A percentile compares a stretch with the other conserved stretches of the same genome.
Evolutionary conservation across 2,888 invertebrate genomes (phyloP).

Genomic region (Epinotia ramella): DNA sequence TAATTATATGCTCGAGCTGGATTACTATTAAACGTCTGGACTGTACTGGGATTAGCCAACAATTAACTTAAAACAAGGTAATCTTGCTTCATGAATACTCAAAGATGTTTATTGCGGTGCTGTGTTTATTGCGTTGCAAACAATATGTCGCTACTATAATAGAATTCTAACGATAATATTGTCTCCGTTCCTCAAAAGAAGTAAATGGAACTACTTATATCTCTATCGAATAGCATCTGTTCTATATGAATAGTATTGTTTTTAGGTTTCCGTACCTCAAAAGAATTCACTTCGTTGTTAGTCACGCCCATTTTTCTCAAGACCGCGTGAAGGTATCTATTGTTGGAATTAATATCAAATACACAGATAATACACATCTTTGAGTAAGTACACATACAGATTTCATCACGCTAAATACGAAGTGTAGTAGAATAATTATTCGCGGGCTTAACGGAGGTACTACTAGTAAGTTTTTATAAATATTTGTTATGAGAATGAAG

Average conservation of each 20-base stretch:
- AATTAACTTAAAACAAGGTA: conserved; percentile 24
- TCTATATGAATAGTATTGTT: too few relatives aligned
- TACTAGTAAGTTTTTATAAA: background rate
- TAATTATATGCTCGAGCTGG: conserved; percentile 24
- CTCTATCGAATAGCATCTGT: too few relatives aligned
- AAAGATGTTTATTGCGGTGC: background rate
- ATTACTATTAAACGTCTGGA: conserved; percentile 26
- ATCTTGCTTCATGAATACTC: conserved; percentile 18
- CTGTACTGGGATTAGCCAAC: conserved; percentile 18
- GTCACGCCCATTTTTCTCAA: too few relatives aligned
- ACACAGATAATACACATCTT: too few relatives aligned
- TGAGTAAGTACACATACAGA: too few relatives aligned
- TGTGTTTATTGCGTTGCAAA: background rate
- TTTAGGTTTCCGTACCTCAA: too few relatives aligned
- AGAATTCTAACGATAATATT: background rate
- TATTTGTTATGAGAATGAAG: conserved; percentile 17
- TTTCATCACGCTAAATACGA: background rate
- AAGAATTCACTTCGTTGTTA: too few relatives aligned
- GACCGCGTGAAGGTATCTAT: too few relatives aligned
- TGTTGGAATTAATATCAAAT: too few relatives aligned
- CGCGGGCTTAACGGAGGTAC: background rate
- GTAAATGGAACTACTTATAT: too few relatives aligned
- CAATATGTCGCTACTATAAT: background rate
- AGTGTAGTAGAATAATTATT: background rate
- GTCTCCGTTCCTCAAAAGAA: too few relatives aligned